Conservation (phyloP, 2,888 invertebrate genomes). For the Caenorhabditis angaria region DNA sequence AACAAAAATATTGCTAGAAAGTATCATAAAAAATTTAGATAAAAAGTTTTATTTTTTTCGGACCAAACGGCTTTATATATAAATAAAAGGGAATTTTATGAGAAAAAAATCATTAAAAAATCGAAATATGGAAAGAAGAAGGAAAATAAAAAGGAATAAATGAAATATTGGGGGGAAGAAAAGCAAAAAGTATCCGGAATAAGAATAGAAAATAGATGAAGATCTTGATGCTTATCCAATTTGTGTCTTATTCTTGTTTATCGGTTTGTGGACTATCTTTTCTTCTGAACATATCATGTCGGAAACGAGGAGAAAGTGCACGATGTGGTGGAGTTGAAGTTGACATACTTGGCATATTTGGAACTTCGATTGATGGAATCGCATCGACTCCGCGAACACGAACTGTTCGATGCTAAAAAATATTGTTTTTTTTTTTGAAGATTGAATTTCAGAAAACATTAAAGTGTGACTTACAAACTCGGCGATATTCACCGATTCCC, state of each 20-base stretch:
- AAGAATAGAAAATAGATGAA: not conserved
- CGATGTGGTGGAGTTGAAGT: conserved; percentile 53
- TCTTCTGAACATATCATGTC: conserved; percentile 38
- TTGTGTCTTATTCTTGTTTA: not conserved
- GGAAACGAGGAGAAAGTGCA: conserved; percentile 53
- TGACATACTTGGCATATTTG: conserved; percentile 51
- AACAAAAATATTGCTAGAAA: not conserved
- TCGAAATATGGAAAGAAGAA: not conserved
- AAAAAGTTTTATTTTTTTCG: not conserved
- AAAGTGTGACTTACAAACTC: conserved; percentile 21
- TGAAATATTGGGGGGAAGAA: too few species aligned
- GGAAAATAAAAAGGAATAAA: not conserved
- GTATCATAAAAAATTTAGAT: too few species aligned
- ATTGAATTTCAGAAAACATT: not conserved
- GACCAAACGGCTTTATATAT: not conserved
- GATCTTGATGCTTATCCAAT: not conserved
- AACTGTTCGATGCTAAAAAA: conserved; percentile 28
- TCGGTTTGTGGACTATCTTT: conserved; percentile 10
- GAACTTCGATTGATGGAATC: conserved; percentile 57
- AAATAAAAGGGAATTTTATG: not conserved
- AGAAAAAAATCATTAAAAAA: not conserved
- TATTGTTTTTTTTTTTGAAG: not conserved
- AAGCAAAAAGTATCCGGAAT: too few species aligned
- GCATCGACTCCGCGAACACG: conserved; percentile 50
- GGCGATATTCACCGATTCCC: conserved; percentile 13